A percentile compares a stretch with the other conserved stretches of the same genome.
These are phyloP conservation scores for Anastatus disparis DNA, from an alignment of 1,140 invertebrate species.

Conservation along the genomic window DNA sequence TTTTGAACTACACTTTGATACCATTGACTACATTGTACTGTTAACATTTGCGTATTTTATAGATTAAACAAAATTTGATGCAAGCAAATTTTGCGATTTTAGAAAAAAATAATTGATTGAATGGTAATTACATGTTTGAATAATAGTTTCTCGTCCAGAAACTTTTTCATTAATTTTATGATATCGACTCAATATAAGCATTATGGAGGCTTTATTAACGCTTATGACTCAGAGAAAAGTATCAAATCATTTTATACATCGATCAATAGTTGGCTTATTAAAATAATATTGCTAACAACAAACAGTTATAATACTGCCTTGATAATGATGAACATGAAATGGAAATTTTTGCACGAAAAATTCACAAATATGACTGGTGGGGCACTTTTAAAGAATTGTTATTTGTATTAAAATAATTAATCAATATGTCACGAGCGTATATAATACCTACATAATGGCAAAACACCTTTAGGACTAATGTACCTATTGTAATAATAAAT, in stretches of 20 bases:
- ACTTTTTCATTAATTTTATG: conserved; percentile 10
- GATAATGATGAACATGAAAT: conserved; percentile 12
- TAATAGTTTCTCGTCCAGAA: conserved; percentile 18
- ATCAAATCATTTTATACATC: conserved; percentile 24
- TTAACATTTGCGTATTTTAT: conserved; percentile 40
- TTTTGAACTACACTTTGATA: conserved; percentile 38
- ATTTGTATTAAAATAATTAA: conserved; percentile 39
- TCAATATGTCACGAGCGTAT: conserved; percentile 37
- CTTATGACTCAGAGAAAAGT: conserved; percentile 35
- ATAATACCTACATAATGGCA: conserved; percentile 40
- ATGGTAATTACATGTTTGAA: conserved; percentile 39
- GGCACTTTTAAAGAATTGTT: conserved; percentile 4
- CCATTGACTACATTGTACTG: conserved; percentile 41
- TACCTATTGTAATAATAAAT: conserved; percentile 35
- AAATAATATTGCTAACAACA: conserved; percentile 8
- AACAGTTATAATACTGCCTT: conserved; percentile 34
- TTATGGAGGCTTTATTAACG: conserved; percentile 42
- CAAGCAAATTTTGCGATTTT: conserved; percentile 31
- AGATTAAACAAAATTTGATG: conserved; percentile 33
- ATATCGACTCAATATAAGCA: conserved; percentile 11
- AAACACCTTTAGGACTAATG: conserved; percentile 32
- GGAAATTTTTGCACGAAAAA: conserved; percentile 30
- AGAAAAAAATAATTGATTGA: conserved; percentile 30
- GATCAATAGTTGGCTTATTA: conserved; percentile 16
- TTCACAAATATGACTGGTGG: not conserved